phyloP scores from a whole-genome alignment of 1,140 invertebrate species.

The Notospermus geniculatus region DNA sequence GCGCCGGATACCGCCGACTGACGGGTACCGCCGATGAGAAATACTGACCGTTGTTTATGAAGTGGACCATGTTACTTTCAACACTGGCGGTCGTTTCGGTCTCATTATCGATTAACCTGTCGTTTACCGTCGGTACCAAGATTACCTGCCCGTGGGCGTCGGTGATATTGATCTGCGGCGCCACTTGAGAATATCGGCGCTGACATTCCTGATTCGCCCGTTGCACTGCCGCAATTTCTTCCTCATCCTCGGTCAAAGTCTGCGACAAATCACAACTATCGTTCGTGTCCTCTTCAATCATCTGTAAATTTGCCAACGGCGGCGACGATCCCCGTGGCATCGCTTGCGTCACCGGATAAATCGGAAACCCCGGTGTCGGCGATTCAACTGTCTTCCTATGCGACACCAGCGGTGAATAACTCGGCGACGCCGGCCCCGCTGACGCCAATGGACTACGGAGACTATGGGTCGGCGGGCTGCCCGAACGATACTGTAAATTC shows the following conservation, averaged over 20 bases:
- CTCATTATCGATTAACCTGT: neutral
- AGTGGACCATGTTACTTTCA: neutral
- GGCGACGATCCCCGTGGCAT: constrained; percentile 47
- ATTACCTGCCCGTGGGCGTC: constrained; percentile 68
- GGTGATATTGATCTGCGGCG: constrained; percentile 84
- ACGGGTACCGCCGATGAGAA: neutral
- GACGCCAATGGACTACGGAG: neutral
- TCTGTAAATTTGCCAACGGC: constrained; percentile 69
- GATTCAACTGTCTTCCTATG: constrained; percentile 4
- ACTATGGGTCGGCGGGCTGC: constrained; percentile 20
- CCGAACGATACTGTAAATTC: constrained; percentile 46
- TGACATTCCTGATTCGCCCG: constrained; percentile 26
- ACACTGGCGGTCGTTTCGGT: neutral
- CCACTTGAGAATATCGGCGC: constrained; percentile 25
- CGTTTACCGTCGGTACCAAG: neutral
- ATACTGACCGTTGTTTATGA: constrained; percentile 7
- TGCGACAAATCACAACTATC: constrained; percentile 58
- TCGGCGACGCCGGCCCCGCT: neutral
- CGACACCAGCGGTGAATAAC: neutral
- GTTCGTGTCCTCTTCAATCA: constrained; percentile 72
- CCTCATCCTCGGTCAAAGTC: constrained; percentile 12
- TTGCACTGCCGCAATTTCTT: constrained; percentile 23
- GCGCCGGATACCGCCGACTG: neutral
- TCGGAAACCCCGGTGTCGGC: neutral
- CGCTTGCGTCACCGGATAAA: constrained; percentile 18